phyloP scores from a whole-genome alignment of 2,113 vertebrate species.

The Tachuris rubrigastra region DNA sequence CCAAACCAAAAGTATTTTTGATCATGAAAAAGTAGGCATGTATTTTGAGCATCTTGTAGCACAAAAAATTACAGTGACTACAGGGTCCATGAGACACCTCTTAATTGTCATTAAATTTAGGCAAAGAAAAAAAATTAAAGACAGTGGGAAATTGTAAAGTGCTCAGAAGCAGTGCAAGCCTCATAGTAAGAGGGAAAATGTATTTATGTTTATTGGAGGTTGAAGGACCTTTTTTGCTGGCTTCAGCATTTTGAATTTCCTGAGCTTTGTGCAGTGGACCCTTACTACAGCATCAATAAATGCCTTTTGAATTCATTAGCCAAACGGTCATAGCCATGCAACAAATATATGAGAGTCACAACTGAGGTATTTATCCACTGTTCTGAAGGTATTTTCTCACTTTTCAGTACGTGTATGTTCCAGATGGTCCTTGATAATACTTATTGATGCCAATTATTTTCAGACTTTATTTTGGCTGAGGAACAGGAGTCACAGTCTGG shows the following conservation, averaged over 20 bases:
- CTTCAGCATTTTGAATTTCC: background rate
- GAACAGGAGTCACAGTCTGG: background rate
- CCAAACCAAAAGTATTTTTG: background rate
- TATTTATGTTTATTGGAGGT: background rate
- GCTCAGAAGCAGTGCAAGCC: background rate
- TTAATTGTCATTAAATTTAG: background rate
- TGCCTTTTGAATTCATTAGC: background rate
- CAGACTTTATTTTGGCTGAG: slow-evolving; percentile 29
- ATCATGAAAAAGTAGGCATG: background rate
- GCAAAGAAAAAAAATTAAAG: background rate
- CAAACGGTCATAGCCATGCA: background rate
- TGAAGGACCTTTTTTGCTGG: background rate
- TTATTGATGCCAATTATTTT: slow-evolving; percentile 20
- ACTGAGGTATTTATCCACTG: background rate
- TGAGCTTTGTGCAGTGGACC: background rate
- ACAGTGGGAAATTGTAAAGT: background rate
- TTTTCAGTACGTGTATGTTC: background rate
- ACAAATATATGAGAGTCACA: background rate
- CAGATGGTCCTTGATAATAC: slow-evolving; percentile 15
- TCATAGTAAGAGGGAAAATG: background rate
- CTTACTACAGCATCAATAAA: background rate
- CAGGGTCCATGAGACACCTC: background rate
- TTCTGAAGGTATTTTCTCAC: background rate
- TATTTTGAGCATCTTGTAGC: background rate
- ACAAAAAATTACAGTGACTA: background rate